phyloP scores from a whole-genome alignment of 2,113 vertebrate genomes.

The Talpa occidentalis region DNA sequence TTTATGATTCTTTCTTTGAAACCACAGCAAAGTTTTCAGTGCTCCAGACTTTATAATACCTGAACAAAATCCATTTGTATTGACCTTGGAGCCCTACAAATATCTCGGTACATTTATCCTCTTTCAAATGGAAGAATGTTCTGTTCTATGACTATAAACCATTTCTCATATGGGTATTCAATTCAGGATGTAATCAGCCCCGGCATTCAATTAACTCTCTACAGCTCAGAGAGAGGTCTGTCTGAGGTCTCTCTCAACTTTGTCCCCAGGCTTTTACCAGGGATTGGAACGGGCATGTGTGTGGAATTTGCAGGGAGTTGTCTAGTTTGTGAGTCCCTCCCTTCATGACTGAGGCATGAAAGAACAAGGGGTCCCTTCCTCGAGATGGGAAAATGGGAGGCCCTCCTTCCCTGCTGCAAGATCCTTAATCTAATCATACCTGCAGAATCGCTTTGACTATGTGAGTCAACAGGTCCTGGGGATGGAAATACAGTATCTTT shows the following conservation, averaged over 20 bases:
- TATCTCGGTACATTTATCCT: background rate
- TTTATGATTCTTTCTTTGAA: slow-evolving; percentile 54
- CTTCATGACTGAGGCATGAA: background rate
- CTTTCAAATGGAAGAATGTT: background rate
- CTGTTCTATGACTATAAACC: background rate
- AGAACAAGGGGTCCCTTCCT: background rate
- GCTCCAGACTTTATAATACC: slow-evolving; percentile 13
- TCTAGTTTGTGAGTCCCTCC: background rate
- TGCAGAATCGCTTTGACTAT: background rate
- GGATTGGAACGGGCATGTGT: background rate
- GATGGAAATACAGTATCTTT: background rate
- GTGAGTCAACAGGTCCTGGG: background rate
- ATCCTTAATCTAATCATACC: background rate
- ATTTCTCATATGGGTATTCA: background rate
- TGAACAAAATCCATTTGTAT: background rate
- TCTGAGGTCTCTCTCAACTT: background rate
- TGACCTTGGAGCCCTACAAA: background rate
- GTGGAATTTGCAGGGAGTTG: background rate
- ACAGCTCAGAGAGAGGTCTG: background rate
- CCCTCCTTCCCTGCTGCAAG: background rate
- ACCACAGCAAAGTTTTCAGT: slow-evolving; percentile 16
- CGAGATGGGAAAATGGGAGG: no score
- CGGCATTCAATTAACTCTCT: background rate
- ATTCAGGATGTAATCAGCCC: background rate
- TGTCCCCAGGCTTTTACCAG: background rate